Base-by-base conservation (phyloP, 2,888 invertebrate genomes). In the Nephrotoma flavescens region DNA sequence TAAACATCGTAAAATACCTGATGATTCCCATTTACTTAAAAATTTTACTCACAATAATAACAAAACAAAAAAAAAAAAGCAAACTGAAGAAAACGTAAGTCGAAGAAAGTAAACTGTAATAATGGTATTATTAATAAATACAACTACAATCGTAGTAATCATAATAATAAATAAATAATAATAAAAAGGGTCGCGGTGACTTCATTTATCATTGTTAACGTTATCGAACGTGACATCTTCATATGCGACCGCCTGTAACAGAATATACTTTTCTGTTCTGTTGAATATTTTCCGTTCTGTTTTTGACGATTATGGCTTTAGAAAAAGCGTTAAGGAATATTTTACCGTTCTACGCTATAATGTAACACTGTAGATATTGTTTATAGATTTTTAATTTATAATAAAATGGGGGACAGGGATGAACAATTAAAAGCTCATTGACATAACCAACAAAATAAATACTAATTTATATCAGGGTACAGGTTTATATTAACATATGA, bases 151-250 rank as follows among this genome's bases (percentile, higher is more conserved):
- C 7, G 6, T 52, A 71, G 7, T 71, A 71, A 71, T 71, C 71
- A 71, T 71, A 71, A 71, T 71, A 71, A 31, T 31, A 71, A 71
- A 71, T 71, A 71, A 71, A 71, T 71, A 84, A 84, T 84, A 84
- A 85, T 31, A 85, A 85, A 44, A 87, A 87, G 87, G 87, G 87
- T 87, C 86, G 85, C 86, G 85, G 86, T 87, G 86, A 86, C 86
- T 87, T 86, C 87, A 87, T 87, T 87, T 87, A 87, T 87, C 87
- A 87, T 87, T 87, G 87, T 87, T 87, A 87, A 87, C 86, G 83
- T 83, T 87, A 87, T 87, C 87, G 87, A 86, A 87, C 87, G 86
- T 87, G 87, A 87, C 87, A 87, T 87, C 87, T 87, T 86, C 86
- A 86, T 87, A 85, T 86, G 86, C 86, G 86, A 86, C 86, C 86